Conservation (phyloP, 35 echinoderm and acorn worm species). For the Apostichopus japonicus region DNA sequence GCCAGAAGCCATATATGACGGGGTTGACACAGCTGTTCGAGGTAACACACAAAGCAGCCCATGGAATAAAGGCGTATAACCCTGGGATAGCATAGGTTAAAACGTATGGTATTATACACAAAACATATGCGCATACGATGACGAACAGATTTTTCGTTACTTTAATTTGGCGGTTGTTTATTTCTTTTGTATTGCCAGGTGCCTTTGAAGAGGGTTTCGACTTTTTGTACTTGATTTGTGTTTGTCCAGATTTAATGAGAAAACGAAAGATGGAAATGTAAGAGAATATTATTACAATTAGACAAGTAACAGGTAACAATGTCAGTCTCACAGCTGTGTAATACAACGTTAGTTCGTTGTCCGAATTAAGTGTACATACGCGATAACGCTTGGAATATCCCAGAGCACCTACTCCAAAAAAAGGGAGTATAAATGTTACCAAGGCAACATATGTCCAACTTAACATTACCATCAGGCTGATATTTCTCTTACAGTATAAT, state of each 20-base stretch:
- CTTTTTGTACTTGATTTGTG: not conserved
- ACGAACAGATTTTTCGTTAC: slow-evolving; percentile 38
- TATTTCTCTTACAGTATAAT: slow-evolving; percentile 4
- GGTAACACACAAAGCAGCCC: not conserved
- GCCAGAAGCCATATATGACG: slow-evolving; percentile 14
- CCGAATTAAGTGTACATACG: not conserved
- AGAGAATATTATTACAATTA: not conserved
- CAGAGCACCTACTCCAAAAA: not conserved
- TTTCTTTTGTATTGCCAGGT: not conserved
- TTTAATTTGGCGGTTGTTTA: not conserved
- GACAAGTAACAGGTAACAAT: not conserved
- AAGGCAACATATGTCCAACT: slow-evolving; percentile 4
- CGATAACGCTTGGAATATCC: not conserved
- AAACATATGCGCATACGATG: not conserved
- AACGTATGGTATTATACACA: slow-evolving; percentile 1
- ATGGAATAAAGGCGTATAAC: not conserved
- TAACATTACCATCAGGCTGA: not conserved
- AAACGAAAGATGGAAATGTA: not conserved
- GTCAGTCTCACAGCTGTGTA: not conserved
- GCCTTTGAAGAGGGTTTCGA: not conserved
- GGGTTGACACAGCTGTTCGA: slow-evolving; percentile 22
- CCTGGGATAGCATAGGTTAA: not conserved
- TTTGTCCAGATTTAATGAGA: not conserved
- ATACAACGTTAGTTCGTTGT: not conserved
- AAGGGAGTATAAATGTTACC: not conserved